Percentiles rank a stretch among this genome's conserved stretches.
Evolutionary conservation across 2,888 invertebrate species (phyloP).

Genomic region (Scaptomyza reducta): DNA sequence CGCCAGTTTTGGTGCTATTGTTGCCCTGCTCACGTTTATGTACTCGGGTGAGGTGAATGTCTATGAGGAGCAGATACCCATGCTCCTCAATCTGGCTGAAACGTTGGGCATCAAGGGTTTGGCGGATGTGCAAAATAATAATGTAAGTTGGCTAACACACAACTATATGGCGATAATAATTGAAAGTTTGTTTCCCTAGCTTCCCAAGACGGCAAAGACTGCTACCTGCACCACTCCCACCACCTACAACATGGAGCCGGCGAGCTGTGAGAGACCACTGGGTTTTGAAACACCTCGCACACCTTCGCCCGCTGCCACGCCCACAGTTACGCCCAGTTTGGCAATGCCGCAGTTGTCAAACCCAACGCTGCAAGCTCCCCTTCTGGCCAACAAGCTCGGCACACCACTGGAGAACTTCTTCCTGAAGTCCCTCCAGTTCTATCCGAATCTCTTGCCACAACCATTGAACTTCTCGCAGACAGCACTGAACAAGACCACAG

Average conservation of each 20-base stretch:
- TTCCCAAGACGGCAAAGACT: slow-evolving; percentile 78
- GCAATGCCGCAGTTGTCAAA: slow-evolving; percentile 58
- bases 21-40: slow-evolving; percentile 93
- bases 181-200: slow-evolving; percentile 7
- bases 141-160: slow-evolving; percentile 85
- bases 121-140: slow-evolving; percentile 88
- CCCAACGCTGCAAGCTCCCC: slow-evolving; percentile 57
- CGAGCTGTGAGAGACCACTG: slow-evolving; percentile 46
- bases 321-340: slow-evolving; percentile 51
- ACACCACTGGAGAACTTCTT: slow-evolving; percentile 84
- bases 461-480: slow-evolving; percentile 84
- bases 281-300: slow-evolving; percentile 57
- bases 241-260: slow-evolving; percentile 48
- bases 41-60: slow-evolving; percentile 95
- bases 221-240: slow-evolving; percentile 21
- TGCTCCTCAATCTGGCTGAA: slow-evolving; percentile 90
- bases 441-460: slow-evolving; percentile 83
- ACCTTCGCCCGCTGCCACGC: slow-evolving; percentile 55
- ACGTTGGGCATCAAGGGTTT: slow-evolving; percentile 92
- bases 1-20: slow-evolving; percentile 83
- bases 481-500: slow-evolving; percentile 83
- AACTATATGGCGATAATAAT: background rate
- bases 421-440: slow-evolving; percentile 83
- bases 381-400: slow-evolving; percentile 73
- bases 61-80: slow-evolving; percentile 91